Conservation (phyloP, 1,140 invertebrate genomes). For the Physella acuta region DNA sequence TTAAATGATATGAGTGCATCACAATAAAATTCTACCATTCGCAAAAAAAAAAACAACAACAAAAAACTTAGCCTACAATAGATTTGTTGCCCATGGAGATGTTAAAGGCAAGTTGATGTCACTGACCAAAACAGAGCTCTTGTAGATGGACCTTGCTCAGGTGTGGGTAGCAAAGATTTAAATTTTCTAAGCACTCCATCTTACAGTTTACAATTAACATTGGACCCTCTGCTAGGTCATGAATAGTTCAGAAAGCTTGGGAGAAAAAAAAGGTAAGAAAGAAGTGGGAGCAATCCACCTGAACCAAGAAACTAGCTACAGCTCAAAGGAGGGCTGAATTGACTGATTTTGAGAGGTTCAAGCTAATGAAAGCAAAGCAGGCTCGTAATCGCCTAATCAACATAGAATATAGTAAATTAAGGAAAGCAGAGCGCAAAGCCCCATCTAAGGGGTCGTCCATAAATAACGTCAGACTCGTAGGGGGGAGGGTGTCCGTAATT, state of each 20-base stretch:
- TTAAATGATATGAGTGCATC: too few species aligned
- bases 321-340: constrained; percentile 79
- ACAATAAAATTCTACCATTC: too few species aligned
- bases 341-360: constrained; percentile 95
- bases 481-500: too few species aligned
- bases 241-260: constrained; percentile 87
- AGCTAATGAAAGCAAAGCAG: constrained; percentile 85
- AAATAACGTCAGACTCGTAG: too few species aligned
- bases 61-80: too few species aligned
- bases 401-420: constrained; percentile 76
- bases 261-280: constrained; percentile 63
- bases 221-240: constrained; percentile 82
- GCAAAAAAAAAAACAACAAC: too few species aligned
- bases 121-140: constrained; percentile 96
- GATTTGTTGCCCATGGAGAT: constrained; percentile 82
- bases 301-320: constrained; percentile 70
- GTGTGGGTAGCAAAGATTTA: constrained; percentile 80
- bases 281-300: constrained; percentile 61
- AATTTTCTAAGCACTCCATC: constrained; percentile 86
- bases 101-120: constrained; percentile 93
- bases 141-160: constrained; percentile 87
- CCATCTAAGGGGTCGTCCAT: too few species aligned
- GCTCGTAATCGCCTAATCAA: constrained; percentile 84
- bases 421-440: constrained; percentile 66
- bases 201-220: constrained; percentile 89